Evolutionary conservation across 2,888 invertebrate genomes (phyloP), one percentile per base, ranked within the genome.

Genomic region (Idaea aversata): DNA sequence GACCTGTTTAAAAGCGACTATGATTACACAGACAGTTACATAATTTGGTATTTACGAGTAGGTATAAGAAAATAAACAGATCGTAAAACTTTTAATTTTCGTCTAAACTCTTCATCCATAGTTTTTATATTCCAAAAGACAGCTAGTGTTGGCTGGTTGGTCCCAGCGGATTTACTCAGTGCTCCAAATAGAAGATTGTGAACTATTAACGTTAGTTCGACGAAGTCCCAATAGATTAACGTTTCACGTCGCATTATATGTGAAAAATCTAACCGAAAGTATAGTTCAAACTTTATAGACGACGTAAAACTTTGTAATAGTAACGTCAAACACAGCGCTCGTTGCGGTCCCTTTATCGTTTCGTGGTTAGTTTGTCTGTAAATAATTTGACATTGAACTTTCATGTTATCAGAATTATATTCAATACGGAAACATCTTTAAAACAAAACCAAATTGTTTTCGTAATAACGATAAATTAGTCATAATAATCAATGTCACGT

Each of bases 151-250:
- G 38, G 13, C 61, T 61, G 61, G 62, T 34, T n/a, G 16, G 15
- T 81, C 80, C 79, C 81, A 68, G 65, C 72, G 82, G 83, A 79
- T 83, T 86, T 83, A 74, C 76, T 74, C 77, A 71, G 70, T 75
- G 74, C 75, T 80, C 71, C 77, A 72, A 75, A 77, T 73, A 72
- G 79, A 82, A 85, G 83, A 84, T 84, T 83, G 82, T 77, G 78
- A 81, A 83, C 84, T 84, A 86, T 85, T 84, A 84, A 82, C 78
- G 76, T 72, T 73, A 72, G 69, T 74, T 73, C 70, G 71, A 70
- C 72, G 67, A 67, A 72, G 75, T 74, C 76, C 77, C 81, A 75
- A 70, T 70, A 78, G 77, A 80, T 79, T 77, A 80, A 75, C 76
- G 70, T 67, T 63, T 63, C 70, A 69, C 68, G 69, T 74, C 73